Evolutionary conservation across 2,888 invertebrate genomes (phyloP).

Genomic region (Caenorhabditis uteleia): DNA sequence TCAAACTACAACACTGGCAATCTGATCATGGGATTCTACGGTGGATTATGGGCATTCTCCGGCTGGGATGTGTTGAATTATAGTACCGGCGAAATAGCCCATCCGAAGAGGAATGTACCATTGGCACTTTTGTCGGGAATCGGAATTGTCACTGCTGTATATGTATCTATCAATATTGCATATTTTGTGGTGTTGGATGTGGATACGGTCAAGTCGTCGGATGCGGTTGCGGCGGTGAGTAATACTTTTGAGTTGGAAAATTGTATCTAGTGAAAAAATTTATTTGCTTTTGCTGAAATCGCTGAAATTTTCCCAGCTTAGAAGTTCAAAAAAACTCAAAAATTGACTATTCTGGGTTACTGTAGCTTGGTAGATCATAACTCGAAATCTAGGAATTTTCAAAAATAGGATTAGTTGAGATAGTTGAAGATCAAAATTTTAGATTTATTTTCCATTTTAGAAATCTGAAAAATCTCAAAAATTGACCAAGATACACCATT

Average conservation of each 20-base stretch:
- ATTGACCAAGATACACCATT: too few relatives aligned
- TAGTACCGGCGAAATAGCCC: slow-evolving; percentile 64
- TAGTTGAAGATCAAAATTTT: too few relatives aligned
- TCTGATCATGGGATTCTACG: slow-evolving; percentile 65
- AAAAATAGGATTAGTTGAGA: too few relatives aligned
- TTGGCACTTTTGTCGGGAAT: slow-evolving; percentile 64
- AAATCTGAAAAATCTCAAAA: too few relatives aligned
- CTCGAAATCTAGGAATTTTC: too few relatives aligned
- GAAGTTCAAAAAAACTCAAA: too few relatives aligned
- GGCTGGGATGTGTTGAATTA: slow-evolving; percentile 69
- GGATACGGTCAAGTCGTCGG: slow-evolving; percentile 65
- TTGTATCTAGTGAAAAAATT: slow-evolving; percentile 10
- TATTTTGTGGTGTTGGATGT: slow-evolving; percentile 68
- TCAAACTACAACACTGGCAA: slow-evolving; percentile 59
- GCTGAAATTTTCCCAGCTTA: too few relatives aligned
- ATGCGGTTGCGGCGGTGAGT: slow-evolving; percentile 67
- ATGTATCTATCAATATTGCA: slow-evolving; percentile 66
- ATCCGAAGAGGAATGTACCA: slow-evolving; percentile 65
- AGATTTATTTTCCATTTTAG: too few relatives aligned
- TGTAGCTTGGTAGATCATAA: too few relatives aligned
- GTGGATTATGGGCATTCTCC: slow-evolving; percentile 67
- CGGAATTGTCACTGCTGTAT: slow-evolving; percentile 57
- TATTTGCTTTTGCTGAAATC: slow-evolving; percentile 2
- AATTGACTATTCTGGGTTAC: too few relatives aligned
- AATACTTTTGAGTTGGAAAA: slow-evolving; percentile 11